Percentiles rank a stretch among this genome's conserved stretches.
phyloP scores from a whole-genome alignment of 1,140 invertebrate species.

The Drosophila subpulchrella region DNA sequence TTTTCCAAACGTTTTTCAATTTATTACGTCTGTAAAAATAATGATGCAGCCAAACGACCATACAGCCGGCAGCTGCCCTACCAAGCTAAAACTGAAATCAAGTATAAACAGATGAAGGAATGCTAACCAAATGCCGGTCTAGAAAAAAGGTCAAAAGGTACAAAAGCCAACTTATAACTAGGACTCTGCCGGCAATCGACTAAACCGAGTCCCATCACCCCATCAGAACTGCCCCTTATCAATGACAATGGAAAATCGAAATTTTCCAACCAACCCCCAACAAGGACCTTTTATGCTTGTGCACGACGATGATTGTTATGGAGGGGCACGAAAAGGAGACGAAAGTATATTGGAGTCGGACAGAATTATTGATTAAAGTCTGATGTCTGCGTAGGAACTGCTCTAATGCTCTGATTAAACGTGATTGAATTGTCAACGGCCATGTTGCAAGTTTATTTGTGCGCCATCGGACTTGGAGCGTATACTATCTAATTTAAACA shows the following conservation, averaged over 20 bases:
- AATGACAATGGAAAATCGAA: conserved; percentile 73
- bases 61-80: conserved; percentile 35
- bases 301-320: conserved; percentile 53
- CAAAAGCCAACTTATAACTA: conserved; percentile 67
- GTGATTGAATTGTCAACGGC: conserved; percentile 75
- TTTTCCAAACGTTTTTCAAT: conserved; percentile 68
- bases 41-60: conserved; percentile 47
- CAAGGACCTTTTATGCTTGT: conserved; percentile 60
- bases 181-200: conserved; percentile 20
- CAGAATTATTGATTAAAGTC: conserved; percentile 72
- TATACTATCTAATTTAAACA: too few relatives aligned
- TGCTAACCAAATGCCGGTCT: conserved; percentile 7
- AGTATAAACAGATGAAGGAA: conserved; percentile 56
- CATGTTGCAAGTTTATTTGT: conserved; percentile 52
- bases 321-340: not conserved
- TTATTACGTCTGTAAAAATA: conserved; percentile 75
- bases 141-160: conserved; percentile 73
- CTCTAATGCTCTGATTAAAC: conserved; percentile 74
- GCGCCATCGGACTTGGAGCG: not conserved
- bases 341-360: conserved; percentile 5
- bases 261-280: conserved; percentile 35
- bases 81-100: conserved; percentile 62
- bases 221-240: conserved; percentile 50
- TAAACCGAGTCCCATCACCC: not conserved
- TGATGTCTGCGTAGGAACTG: conserved; percentile 36